Conservation (phyloP, 2,888 invertebrate genomes). For the Cataglyphis rosenhaueri region DNA sequence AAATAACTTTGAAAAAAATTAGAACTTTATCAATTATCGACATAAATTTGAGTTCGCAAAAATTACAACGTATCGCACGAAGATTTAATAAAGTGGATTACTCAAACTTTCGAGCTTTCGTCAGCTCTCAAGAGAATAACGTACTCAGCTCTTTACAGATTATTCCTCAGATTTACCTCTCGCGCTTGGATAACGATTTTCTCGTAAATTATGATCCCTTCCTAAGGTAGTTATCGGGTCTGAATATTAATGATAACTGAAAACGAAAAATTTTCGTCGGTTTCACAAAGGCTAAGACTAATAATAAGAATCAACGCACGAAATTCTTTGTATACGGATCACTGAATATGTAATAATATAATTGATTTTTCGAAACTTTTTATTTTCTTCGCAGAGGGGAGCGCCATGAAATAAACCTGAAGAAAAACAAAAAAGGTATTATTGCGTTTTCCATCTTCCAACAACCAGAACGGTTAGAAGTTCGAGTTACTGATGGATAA, state of each 20-base stretch:
- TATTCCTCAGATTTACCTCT: neutral
- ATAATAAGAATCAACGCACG: neutral
- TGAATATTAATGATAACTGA: neutral
- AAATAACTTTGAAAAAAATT: neutral
- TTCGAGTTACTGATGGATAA: neutral
- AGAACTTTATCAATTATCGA: neutral
- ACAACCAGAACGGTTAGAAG: neutral
- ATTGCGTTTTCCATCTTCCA: neutral
- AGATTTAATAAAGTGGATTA: constrained; percentile 1
- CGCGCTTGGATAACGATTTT: neutral
- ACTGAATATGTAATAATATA: neutral
- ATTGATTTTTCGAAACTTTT: constrained; percentile 12
- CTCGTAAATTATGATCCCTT: constrained; percentile 20
- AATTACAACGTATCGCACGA: neutral
- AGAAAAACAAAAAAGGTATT: neutral
- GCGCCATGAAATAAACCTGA: neutral
- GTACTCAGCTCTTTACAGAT: constrained; percentile 1
- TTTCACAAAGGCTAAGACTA: neutral
- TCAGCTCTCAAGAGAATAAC: neutral
- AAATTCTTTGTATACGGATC: neutral
- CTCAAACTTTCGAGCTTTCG: neutral
- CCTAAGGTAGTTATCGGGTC: neutral
- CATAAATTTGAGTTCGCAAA: neutral
- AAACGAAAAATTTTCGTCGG: constrained; percentile 13
- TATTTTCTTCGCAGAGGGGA: neutral